phyloP scores from a whole-genome alignment of 2,113 vertebrate species.

The Neotragus moschatus region DNA sequence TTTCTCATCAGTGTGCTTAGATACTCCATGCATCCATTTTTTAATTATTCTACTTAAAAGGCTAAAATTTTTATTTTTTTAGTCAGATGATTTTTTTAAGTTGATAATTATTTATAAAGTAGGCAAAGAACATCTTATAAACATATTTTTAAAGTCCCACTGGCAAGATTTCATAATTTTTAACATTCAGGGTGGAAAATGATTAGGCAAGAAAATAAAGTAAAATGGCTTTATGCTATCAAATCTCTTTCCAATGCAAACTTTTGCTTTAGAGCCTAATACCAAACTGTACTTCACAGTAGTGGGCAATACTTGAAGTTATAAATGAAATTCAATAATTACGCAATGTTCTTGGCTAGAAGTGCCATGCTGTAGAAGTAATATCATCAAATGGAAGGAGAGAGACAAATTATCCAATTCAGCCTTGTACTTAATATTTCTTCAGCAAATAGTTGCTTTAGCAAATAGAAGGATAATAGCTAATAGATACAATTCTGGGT shows the following conservation, averaged over 20 bases:
- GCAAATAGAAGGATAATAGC: neutral
- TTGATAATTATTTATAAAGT: conserved; percentile 8
- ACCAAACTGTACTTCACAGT: neutral
- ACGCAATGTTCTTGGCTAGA: conserved; percentile 20
- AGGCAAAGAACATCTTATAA: conserved; percentile 17
- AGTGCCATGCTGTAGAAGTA: neutral
- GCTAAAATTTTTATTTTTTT: neutral
- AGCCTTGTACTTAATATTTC: neutral
- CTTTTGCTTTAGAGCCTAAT: conserved; percentile 3
- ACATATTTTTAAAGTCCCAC: neutral
- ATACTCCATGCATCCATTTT: neutral
- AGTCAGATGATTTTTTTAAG: neutral
- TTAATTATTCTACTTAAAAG: neutral
- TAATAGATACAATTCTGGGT: neutral
- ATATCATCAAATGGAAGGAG: neutral
- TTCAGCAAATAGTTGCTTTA: neutral
- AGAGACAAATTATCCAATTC: neutral
- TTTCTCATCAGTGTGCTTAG: neutral
- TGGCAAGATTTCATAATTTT: conserved; percentile 10
- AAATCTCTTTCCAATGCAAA: conserved; percentile 32
- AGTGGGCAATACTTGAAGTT: conserved; percentile 11
- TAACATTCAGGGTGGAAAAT: conserved; percentile 14
- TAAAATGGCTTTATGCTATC: conserved; percentile 28
- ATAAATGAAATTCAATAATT: conserved; percentile 36
- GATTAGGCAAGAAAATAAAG: conserved; percentile 31